Evolutionary conservation across 2,888 invertebrate species (phyloP), one percentile per base, ranked within the genome.

Genomic region (Plagiodera versicolora): DNA sequence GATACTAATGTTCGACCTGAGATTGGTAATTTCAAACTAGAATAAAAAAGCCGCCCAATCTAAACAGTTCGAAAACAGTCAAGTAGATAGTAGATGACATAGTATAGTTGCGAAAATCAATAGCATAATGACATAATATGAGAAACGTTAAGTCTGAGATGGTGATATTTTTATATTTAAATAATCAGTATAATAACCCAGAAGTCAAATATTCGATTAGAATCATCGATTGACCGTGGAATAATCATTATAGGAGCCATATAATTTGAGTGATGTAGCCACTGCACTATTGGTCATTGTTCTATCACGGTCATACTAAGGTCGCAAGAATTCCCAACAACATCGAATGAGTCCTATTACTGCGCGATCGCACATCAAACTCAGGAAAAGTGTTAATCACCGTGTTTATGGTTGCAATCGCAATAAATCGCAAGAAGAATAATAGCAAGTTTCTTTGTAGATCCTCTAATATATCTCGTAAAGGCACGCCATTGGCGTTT

Each of bases 401-500:
- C 39, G 39, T 14, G 39, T 39, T 39, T 14, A 39, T 39, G 39
- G 39, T 14, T n/a, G 39, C 39, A 14, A 39, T 39, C 39, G 39
- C 39, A 39, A 39, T 39, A 39, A 39, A 39, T 39, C 39, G 39
- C 39, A 14, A 14, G 14, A 39, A 39, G 39, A 39, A 39, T 39
- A 14, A 39, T 14, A 39, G 39, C 39, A 14, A 39, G 3, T 39
- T 39, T 39, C 39, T 39, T 39, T 39, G 39, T 39, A 4, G n/a
- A 14, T 8, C 39, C 39, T 39, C 39, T 39, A 14, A 39, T 14
- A 6, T 3, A 3, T 55, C 2, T 28, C 32, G 18, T 48, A 30
- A 47, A 46, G 11, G 55, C 14, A 60, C 63, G 63, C 58, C 65
- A 61, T 50, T 65, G 65, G 10, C 19, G 47, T 57, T 65, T 56